A percentile compares a stretch with the other conserved stretches of the same genome.
Evolutionary conservation across 2,797 vertebrate species (phyloP).

Genomic region (Martes flavigula): DNA sequence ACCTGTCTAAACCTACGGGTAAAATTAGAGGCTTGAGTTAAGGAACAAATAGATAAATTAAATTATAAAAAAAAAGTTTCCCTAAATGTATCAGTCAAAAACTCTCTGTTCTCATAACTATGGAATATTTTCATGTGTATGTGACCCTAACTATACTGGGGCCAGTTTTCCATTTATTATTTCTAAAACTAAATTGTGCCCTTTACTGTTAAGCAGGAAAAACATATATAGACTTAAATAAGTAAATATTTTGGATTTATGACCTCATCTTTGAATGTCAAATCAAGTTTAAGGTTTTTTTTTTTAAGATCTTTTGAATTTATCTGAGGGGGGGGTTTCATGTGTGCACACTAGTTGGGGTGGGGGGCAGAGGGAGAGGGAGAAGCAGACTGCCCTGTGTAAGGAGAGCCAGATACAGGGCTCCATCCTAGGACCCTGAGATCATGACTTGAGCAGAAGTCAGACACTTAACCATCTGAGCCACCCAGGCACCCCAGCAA

Average conservation of each 20-base stretch:
- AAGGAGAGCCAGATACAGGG: background rate
- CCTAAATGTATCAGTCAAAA: slow-evolving; percentile 3
- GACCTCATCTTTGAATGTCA: background rate
- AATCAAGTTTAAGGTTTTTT: background rate
- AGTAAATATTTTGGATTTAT: background rate
- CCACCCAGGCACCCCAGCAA: background rate
- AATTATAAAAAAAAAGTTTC: background rate
- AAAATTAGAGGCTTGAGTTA: background rate
- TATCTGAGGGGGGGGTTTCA: background rate
- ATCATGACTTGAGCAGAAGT: background rate
- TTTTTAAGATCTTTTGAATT: background rate
- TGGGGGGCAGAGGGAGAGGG: background rate
- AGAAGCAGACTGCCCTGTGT: background rate
- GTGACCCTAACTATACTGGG: background rate
- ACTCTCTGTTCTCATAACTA: background rate
- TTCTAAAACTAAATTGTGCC: background rate
- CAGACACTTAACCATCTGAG: background rate
- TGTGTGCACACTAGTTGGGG: background rate
- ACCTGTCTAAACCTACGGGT: background rate
- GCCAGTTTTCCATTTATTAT: background rate
- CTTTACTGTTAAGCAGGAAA: background rate
- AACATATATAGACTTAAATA: background rate
- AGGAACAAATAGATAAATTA: slow-evolving; percentile 8
- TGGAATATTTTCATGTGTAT: background rate
- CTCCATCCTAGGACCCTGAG: background rate